Conservation (phyloP, 2,113 vertebrate genomes). For the Panurus biarmicus region DNA sequence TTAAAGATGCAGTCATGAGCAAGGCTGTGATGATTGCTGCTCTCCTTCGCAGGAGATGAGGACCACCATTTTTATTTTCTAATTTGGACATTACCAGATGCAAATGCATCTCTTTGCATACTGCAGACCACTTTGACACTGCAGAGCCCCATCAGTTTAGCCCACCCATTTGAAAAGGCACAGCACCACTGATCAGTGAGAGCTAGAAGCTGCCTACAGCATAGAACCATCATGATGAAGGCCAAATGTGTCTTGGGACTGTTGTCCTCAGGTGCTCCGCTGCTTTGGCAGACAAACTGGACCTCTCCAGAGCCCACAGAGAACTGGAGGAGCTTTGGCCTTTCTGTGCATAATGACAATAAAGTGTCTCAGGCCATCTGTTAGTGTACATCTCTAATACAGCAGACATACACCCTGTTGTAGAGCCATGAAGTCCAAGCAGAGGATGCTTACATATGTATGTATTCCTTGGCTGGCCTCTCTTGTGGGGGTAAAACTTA, state of each 20-base stretch:
- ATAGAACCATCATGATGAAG: neutral
- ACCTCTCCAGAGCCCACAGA: neutral
- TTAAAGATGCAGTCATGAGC: neutral
- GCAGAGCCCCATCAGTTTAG: neutral
- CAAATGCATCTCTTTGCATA: neutral
- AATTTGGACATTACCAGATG: neutral
- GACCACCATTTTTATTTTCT: neutral
- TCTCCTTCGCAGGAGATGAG: neutral
- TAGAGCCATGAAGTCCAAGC: neutral
- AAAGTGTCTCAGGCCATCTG: neutral
- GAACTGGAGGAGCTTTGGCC: neutral
- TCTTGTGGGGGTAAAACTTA: neutral
- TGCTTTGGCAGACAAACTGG: neutral
- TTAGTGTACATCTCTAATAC: neutral
- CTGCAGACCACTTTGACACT: neutral
- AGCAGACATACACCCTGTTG: neutral
- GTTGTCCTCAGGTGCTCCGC: neutral
- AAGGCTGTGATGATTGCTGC: neutral
- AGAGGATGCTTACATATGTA: neutral
- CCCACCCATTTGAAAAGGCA: neutral
- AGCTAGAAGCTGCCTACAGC: neutral
- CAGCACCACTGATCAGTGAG: neutral
- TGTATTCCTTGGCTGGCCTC: neutral
- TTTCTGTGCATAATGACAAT: neutral
- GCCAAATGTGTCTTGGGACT: fast-evolving